phyloP scores from a whole-genome alignment of 2,113 vertebrate genomes.

The Glaucomys volans region DNA sequence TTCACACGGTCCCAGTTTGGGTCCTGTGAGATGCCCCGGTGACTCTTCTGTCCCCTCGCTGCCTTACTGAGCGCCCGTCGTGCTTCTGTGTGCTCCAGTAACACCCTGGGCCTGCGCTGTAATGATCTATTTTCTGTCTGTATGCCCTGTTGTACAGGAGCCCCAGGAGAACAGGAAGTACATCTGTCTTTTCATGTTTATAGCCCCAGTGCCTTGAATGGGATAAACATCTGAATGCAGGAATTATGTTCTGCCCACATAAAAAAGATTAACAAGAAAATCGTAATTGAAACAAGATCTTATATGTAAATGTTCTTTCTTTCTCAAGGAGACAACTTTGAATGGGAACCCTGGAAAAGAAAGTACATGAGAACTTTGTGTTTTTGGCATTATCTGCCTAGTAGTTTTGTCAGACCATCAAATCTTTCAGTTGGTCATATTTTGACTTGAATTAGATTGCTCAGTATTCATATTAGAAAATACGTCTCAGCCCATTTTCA shows the following conservation, averaged over 20 bases:
- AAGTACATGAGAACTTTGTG: neutral
- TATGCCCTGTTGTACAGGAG: neutral
- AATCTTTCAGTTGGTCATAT: constrained; percentile 48
- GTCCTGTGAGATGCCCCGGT: neutral
- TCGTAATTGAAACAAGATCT: constrained; percentile 51
- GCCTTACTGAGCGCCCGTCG: neutral
- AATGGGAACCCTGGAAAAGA: constrained; percentile 18
- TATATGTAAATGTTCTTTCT: constrained; percentile 10
- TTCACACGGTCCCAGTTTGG: neutral
- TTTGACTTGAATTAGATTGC: constrained; percentile 46
- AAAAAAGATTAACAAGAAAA: constrained; percentile 48
- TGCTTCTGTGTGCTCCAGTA: neutral
- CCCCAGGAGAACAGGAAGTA: constrained; percentile 23
- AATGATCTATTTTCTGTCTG: constrained; percentile 3
- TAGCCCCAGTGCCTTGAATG: neutral
- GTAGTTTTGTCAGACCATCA: constrained; percentile 52
- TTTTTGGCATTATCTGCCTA: neutral
- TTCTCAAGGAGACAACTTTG: constrained; percentile 45
- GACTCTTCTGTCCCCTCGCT: neutral
- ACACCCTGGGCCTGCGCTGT: neutral
- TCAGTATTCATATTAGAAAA: constrained; percentile 24
- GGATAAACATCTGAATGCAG: constrained; percentile 19
- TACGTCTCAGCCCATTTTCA: constrained; percentile 49
- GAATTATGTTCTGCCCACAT: constrained; percentile 33
- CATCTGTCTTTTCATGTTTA: constrained; percentile 52